Base-by-base conservation (phyloP, 2,888 invertebrate species). In the Clostera curtula region DNA sequence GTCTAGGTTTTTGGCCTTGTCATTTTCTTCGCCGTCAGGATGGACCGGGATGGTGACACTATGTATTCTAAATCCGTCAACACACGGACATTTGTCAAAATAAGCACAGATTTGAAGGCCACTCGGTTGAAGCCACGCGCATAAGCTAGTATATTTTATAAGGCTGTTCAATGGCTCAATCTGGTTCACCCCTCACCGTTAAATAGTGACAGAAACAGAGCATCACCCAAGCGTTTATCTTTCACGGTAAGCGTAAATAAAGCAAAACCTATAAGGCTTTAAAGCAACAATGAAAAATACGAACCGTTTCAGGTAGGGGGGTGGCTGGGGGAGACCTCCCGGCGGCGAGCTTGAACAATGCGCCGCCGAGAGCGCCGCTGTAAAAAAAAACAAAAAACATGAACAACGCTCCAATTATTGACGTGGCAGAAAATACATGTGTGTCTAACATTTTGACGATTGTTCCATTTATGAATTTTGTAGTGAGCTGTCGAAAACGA, bases 281-380 rank as follows among this genome's bases (percentile, higher is more conserved):
- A 77, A 71, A 79, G 75, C 74, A 80, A 80, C 82, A 80, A 80
- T 80, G 80, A 83, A 82, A 82, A 82, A 82, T 82, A 82, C 82
- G 76, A 70, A 82, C 82, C 80, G 77, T 76, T 80, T 77, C 73
- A 68, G 65, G 75, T 64, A 43, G 69, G 68, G 65, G 47, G 56
- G 58, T 49, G 53, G 44, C 44, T 55, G 39, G 54, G 54, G 27
- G 37, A 50, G 48, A 40, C 58, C 46, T 43, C 52, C 39, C 49
- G 56, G 49, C 47, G 53, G 56, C 47, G 61, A 58, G 55, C 70
- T 55, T 51, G 72, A 72, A 77, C 79, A 80, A 74, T 72, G 71
- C 66, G 61, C 73, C 49, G 70, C 55, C 55, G 71, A 64, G 65
- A 77, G 72, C 65, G 70, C 64, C 54, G 61, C 82, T 77, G 79